Evolutionary conservation across 2,888 invertebrate species (phyloP), one percentile per base, ranked within the genome.

Genomic region (Polymixis flavicincta): DNA sequence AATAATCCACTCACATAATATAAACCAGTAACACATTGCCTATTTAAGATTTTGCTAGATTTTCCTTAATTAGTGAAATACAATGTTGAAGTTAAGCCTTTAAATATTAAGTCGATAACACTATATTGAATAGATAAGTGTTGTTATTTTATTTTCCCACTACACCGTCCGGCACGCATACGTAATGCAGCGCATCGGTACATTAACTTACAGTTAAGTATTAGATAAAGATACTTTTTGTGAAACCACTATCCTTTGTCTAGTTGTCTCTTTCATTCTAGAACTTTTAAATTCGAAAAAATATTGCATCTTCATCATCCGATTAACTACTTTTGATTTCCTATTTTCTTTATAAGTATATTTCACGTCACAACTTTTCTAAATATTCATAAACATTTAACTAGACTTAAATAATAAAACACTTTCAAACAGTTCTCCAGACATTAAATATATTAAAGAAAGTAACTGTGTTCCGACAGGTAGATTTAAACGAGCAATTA

Each of bases 161-260:
- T 68, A 69, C 65, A 76, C 50, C 60, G 68, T 63, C 73, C 76
- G 73, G 64, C 75, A 68, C 72, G 73, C 73, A 83, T 80, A 77
- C 76, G 80, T 81, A 71, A 83, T 78, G 66, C 68, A 67, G 76
- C 72, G 63, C 66, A 74, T 78, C 67, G 59, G 65, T 71, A 75
- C 68, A 66, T 77, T 63, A 75, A 78, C 72, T 79, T 71, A 74
- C 64, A 67, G 74, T 76, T 78, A 66, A 2, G 4, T n/a, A 71
- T 57, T 68, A 64, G 48, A 63, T 71, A 78, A 77, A 76, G 60
- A 74, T 74, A 70, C 59, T 70, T 74, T 69, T 78, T 64, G 37
- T 74, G 52, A 71, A 59, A 78, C 45, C 52, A n/a, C 68, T 68
- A 52, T 82, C 73, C 85, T 86, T 87, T 87, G 85, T 86, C 75